Evolutionary conservation across 2,888 invertebrate genomes (phyloP), one percentile per base, ranked within the genome.

Genomic region (Alsophila aescularia): DNA sequence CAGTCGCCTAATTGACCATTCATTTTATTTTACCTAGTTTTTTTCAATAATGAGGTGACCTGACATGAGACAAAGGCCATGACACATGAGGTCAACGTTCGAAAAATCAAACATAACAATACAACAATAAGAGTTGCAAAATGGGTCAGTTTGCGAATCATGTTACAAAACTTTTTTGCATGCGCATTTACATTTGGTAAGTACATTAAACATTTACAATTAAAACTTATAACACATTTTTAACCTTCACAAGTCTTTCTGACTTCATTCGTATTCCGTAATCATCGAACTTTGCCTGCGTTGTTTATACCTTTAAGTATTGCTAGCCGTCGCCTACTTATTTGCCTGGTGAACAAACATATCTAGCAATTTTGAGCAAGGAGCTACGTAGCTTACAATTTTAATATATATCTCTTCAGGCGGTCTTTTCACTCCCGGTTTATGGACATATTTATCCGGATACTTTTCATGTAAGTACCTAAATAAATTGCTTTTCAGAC

Each of bases 81-180:
- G 16, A 13, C 32, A 31, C 36, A 31, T 36, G 50, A 51, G 32
- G 41, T 29, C 35, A 47, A 42, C 21, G 45, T 52, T 52, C n/a
- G n/a, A n/a, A n/a, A n/a, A n/a, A n/a, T n/a, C 45, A 35, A 41
- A 5, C n/a, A 21, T 12, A 44, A 56, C 55, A 56, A 51, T 56
- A 51, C 39, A 52, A 53, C 47, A 47, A 47, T 47, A 52, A 52
- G 36, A 24, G 18, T 53, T 42, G 31, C 52, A 45, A 41, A 56
- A 51, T n/a, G n/a, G n/a, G n/a, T n/a, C 34, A 3, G 9, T 51
- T 37, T 32, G 13, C 29, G 24, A 44, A 50, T 43, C 14, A 13
- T 41, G 32, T 56, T 51, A 13, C 42, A 14, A 42, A 51, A 51
- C 37, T 35, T 47, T 56, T 53, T 55, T 40, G 34, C 32, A 34